Conservation (phyloP, 2,888 invertebrate species). For the Tipula helvola region DNA sequence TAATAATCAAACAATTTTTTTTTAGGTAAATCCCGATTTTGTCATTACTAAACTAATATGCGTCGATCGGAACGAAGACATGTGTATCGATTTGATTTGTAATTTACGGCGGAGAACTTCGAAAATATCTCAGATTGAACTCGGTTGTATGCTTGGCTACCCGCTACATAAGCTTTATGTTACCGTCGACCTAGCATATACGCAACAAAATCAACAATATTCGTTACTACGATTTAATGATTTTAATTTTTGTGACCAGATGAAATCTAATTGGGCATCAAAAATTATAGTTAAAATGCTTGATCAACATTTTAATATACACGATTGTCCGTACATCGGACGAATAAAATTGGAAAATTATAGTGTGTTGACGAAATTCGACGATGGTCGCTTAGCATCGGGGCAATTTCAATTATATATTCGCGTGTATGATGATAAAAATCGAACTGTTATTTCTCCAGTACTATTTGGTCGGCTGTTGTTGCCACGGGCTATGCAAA, state of each 20-base stretch:
- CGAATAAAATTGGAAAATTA: neutral
- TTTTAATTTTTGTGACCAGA: neutral
- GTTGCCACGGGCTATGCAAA: neutral
- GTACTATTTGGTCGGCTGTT: neutral
- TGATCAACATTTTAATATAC: neutral
- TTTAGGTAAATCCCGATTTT: neutral
- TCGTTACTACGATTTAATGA: neutral
- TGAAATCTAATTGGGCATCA: neutral
- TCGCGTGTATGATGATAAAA: neutral
- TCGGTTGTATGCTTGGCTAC: neutral
- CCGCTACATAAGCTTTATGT: neutral
- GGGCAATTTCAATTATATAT: neutral
- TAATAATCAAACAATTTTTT: neutral
- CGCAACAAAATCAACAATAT: neutral
- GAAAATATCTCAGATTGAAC: neutral
- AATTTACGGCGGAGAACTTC: neutral
- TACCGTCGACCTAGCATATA: neutral
- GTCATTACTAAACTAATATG: neutral
- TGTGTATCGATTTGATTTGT: neutral
- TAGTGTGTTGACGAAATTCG: neutral
- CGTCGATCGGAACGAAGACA: neutral
- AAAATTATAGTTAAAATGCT: neutral
- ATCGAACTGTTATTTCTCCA: neutral
- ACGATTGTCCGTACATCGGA: neutral
- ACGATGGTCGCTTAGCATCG: neutral